These are phyloP conservation scores for Podiceps cristatus DNA, from an alignment of 2,113 vertebrate genomes.

Conservation along the genomic window DNA sequence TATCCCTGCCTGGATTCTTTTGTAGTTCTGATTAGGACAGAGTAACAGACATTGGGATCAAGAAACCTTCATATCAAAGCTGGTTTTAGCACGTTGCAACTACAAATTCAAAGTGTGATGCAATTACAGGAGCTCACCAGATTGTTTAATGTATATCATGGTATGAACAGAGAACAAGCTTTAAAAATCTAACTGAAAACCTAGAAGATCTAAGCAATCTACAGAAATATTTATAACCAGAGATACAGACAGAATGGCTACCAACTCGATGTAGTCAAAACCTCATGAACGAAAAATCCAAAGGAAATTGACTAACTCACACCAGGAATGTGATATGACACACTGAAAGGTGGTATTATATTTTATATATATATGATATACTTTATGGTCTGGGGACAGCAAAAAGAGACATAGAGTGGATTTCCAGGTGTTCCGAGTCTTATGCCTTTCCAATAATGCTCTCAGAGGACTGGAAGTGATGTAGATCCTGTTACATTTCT, in stretches of 20 bases:
- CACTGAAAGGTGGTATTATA: not conserved
- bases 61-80: not conserved
- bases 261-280: not conserved
- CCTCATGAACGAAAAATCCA: not conserved
- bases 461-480: not conserved
- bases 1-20: not conserved
- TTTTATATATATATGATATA: no score
- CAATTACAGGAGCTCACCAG: not conserved
- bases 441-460: not conserved
- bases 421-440: not conserved
- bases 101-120: not conserved
- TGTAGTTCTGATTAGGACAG: not conserved
- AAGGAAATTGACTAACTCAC: not conserved
- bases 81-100: not conserved
- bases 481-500: not conserved
- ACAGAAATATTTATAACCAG: not conserved
- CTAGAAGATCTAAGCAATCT: not conserved
- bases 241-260: not conserved
- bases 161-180: not conserved
- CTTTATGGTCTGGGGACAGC: not conserved
- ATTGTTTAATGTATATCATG: not conserved
- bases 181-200: not conserved
- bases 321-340: not conserved
- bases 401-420: not conserved
- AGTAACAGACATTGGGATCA: not conserved